phyloP scores from a whole-genome alignment of 2,888 invertebrate species.

The Perdita meconis region DNA sequence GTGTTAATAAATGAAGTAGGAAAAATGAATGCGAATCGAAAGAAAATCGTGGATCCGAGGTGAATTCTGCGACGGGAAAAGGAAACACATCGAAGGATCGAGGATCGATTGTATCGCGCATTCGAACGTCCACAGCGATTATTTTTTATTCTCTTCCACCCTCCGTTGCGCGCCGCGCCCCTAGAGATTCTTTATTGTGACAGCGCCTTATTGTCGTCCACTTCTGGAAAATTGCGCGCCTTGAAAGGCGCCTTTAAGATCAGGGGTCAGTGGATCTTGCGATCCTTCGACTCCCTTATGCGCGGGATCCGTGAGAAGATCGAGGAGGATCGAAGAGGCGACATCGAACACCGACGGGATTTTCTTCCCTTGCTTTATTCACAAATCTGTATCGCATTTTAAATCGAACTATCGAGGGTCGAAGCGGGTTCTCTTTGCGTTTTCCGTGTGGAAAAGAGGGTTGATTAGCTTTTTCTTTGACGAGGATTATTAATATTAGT shows the following conservation, averaged over 20 bases:
- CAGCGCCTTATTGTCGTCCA: conserved; percentile 78
- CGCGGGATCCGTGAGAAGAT: conserved; percentile 47
- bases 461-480: too few species aligned
- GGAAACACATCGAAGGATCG: conserved; percentile 58
- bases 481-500: too few species aligned
- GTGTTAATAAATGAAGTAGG: too few species aligned
- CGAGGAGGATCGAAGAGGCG: conserved; percentile 43
- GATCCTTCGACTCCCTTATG: conserved; percentile 56
- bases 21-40: not conserved
- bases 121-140: conserved; percentile 71
- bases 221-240: conserved; percentile 79
- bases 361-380: conserved; percentile 36
- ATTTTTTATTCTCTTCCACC: conserved; percentile 70
- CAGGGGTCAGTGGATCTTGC: conserved; percentile 67
- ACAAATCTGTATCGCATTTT: too few species aligned
- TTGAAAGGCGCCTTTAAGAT: conserved; percentile 71
- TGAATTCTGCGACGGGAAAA: too few species aligned
- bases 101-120: conserved; percentile 80
- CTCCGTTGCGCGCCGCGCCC: conserved; percentile 45
- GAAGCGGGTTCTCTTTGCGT: too few species aligned
- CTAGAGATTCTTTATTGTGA: conserved; percentile 76
- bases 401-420: too few species aligned
- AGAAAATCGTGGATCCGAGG: too few species aligned
- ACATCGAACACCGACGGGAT: conserved; percentile 53
- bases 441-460: too few species aligned